Percentiles rank a stretch among this genome's conserved stretches.
Conservation (phyloP, 1,140 invertebrate species). For the Hyphantria cunea region DNA sequence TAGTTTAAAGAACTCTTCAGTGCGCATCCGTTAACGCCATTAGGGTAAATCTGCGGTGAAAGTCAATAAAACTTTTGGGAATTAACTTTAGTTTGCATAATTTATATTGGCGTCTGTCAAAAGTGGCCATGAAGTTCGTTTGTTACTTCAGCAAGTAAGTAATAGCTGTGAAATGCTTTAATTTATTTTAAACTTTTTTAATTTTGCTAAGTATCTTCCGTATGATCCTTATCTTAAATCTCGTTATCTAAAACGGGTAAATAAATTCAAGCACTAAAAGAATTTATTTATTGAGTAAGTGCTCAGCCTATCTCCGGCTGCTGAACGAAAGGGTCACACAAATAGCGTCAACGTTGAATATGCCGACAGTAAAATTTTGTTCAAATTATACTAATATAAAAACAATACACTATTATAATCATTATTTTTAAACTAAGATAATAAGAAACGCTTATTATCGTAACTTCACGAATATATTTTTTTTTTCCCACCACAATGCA, state of each 20-base stretch:
- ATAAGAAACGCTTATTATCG: too few species aligned
- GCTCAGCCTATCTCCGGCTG: too few species aligned
- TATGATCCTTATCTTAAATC: background rate
- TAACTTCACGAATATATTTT: too few species aligned
- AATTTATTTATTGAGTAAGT: too few species aligned
- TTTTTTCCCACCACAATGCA: too few species aligned
- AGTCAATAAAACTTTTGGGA: constrained; percentile 39
- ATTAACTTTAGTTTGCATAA: constrained; percentile 31
- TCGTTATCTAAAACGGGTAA: background rate
- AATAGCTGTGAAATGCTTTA: background rate
- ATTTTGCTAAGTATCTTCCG: background rate
- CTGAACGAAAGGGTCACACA: too few species aligned
- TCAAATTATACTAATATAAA: too few species aligned
- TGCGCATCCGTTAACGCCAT: constrained; percentile 36
- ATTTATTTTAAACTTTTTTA: background rate
- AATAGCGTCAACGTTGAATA: too few species aligned
- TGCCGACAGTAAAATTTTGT: too few species aligned
- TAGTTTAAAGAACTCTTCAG: constrained; percentile 47
- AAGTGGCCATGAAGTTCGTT: background rate
- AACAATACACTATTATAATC: too few species aligned
- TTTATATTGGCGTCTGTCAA: constrained; percentile 17
- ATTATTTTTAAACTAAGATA: too few species aligned
- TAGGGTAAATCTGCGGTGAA: constrained; percentile 36
- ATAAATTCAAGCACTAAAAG: background rate
- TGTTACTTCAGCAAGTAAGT: background rate